phyloP scores from a whole-genome alignment of 1,140 invertebrate species.

The Aethina tumida region DNA sequence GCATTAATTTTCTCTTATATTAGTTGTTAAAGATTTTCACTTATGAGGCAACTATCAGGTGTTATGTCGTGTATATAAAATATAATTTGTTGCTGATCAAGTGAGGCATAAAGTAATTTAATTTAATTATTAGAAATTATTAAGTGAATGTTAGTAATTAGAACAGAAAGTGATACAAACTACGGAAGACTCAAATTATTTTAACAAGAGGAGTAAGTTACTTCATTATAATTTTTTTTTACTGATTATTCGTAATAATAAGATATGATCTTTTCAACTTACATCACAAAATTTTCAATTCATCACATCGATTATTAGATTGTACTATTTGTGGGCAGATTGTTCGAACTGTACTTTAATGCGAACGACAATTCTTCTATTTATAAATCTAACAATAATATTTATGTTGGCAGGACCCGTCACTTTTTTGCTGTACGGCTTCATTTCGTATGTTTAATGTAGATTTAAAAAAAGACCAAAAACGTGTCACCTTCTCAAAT shows the following conservation, averaged over 20 bases:
- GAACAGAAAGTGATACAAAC: conserved; percentile 14
- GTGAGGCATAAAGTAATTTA: conserved; percentile 14
- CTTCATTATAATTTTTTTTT: conserved; percentile 4
- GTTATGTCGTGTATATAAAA: conserved; percentile 10
- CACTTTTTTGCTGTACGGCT: conserved; percentile 20
- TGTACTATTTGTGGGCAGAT: too few relatives aligned
- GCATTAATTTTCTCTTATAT: too few relatives aligned
- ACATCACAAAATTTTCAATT: too few relatives aligned
- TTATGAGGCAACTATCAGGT: conserved; percentile 2
- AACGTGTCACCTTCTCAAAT: too few relatives aligned
- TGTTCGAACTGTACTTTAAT: too few relatives aligned
- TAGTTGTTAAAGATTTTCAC: too few relatives aligned
- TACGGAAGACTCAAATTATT: conserved; percentile 12
- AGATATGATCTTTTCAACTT: too few relatives aligned
- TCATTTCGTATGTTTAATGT: too few relatives aligned
- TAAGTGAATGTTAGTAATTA: conserved; percentile 12
- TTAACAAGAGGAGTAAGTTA: conserved; percentile 7
- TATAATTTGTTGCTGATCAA: conserved; percentile 8
- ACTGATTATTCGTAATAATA: too few relatives aligned
- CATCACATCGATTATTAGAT: too few relatives aligned
- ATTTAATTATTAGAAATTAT: conserved; percentile 15
- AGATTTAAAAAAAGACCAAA: too few relatives aligned
- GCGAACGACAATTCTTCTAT: conserved; percentile 19
- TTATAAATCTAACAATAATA: conserved; percentile 20
- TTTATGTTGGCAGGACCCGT: conserved; percentile 17